These are phyloP conservation scores for Muntiacus muntjak DNA, from an alignment of 2,113 vertebrate genomes.

Conservation along the genomic window DNA sequence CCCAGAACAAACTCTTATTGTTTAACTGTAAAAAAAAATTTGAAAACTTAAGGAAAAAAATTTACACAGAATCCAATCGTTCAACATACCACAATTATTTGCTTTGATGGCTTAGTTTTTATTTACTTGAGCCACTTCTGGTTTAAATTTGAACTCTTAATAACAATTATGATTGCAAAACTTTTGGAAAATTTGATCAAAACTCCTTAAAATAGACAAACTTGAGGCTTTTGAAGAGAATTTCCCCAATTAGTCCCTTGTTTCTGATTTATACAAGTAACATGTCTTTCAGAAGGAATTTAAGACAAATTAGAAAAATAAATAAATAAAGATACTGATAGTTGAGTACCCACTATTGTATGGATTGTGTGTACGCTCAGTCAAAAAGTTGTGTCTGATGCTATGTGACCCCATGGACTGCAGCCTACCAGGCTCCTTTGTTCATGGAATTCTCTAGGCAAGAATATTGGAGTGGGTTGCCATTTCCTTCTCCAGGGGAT, in stretches of 20 bases:
- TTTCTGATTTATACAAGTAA: not conserved
- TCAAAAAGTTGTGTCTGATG: not conserved
- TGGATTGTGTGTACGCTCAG: not conserved
- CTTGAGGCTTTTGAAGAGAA: not conserved
- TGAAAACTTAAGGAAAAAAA: not conserved
- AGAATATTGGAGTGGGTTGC: not conserved
- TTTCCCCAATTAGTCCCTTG: not conserved
- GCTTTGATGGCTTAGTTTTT: not conserved
- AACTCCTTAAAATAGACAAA: not conserved
- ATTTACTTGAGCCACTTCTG: not conserved
- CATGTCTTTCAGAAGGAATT: not conserved
- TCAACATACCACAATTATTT: not conserved
- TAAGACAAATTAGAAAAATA: not conserved
- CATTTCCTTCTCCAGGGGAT: not conserved
- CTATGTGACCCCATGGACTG: not conserved
- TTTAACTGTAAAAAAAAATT: not conserved
- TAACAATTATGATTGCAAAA: not conserved
- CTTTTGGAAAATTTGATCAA: not conserved
- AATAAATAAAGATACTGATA: not conserved
- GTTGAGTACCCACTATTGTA: not conserved
- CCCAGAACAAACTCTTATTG: not conserved
- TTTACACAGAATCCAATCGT: not conserved
- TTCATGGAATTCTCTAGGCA: not conserved
- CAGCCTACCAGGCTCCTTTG: not conserved
- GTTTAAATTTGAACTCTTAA: not conserved